phyloP scores from a whole-genome alignment of 2,888 invertebrate genomes.

The Eulithis testata region DNA sequence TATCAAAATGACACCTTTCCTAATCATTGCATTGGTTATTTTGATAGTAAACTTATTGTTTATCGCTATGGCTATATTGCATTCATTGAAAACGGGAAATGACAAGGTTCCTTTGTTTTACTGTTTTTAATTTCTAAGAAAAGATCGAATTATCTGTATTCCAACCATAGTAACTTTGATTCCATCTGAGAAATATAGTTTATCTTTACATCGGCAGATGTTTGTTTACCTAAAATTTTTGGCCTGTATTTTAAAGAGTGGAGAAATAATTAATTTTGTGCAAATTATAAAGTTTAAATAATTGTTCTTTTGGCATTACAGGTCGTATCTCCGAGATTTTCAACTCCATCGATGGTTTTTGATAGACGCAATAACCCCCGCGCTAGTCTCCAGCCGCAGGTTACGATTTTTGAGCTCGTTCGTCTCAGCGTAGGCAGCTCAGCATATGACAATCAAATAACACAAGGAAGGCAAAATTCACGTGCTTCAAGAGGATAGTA shows the following conservation, averaged over 20 bases:
- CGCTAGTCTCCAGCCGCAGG: conserved; percentile 56
- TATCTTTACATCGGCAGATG: too few relatives aligned
- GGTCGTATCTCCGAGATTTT: conserved; percentile 37
- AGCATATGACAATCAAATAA: conserved; percentile 24
- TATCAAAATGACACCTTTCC: conserved; percentile 43
- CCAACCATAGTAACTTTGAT: too few relatives aligned
- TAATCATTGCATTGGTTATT: conserved; percentile 49
- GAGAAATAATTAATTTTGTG: too few relatives aligned
- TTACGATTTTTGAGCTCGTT: conserved; percentile 52
- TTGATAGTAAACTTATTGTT: conserved; percentile 54
- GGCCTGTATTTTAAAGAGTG: too few relatives aligned
- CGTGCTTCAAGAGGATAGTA: conserved; percentile 2
- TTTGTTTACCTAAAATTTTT: too few relatives aligned
- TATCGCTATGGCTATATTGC: conserved; percentile 50
- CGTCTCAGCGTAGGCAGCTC: conserved; percentile 46
- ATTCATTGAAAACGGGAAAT: conserved; percentile 45
- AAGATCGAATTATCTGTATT: too few relatives aligned
- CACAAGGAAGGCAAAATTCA: conserved; percentile 8
- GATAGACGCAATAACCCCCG: conserved; percentile 44
- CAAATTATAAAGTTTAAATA: too few relatives aligned
- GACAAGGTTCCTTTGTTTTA: conserved; percentile 44
- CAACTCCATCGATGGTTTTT: conserved; percentile 42
- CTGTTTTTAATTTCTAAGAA: too few relatives aligned
- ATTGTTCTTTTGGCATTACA: conserved; percentile 1
- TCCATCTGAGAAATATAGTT: too few relatives aligned